Conservation (phyloP, 2,888 invertebrate species). For the Sesamia inferens region DNA sequence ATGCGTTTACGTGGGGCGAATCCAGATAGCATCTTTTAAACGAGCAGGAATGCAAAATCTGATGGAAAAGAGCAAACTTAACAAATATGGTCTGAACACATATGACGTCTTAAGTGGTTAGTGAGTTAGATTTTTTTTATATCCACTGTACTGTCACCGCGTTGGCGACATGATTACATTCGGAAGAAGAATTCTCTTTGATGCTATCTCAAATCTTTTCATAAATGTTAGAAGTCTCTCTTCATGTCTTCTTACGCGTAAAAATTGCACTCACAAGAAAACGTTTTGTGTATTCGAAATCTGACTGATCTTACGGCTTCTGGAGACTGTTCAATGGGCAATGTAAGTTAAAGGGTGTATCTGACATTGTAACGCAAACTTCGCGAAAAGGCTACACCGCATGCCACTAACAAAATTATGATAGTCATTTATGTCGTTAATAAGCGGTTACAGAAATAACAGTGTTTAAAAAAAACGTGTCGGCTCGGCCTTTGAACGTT, state of each 20-base stretch:
- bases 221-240: slow-evolving; percentile 59
- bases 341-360: slow-evolving; percentile 19
- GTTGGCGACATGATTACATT: slow-evolving; percentile 62
- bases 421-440: no score
- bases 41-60: slow-evolving; percentile 45
- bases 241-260: slow-evolving; percentile 63
- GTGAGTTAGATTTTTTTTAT: slow-evolving; percentile 24
- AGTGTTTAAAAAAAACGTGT: no score
- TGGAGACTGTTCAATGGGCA: slow-evolving; percentile 19
- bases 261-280: slow-evolving; percentile 64
- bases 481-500: no score
- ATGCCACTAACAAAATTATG: no score
- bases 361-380: no score
- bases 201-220: slow-evolving; percentile 63
- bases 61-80: slow-evolving; percentile 19
- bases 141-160: slow-evolving; percentile 42
- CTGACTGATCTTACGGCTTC: slow-evolving; percentile 36
- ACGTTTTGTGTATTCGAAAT: slow-evolving; percentile 41
- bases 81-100: slow-evolving; percentile 29
- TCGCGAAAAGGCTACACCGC: no score
- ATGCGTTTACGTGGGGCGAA: slow-evolving; percentile 19
- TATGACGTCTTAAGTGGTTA: slow-evolving; percentile 24
- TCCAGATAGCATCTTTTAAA: slow-evolving; percentile 48
- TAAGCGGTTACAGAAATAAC: no score
- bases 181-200: slow-evolving; percentile 59